Evolutionary conservation across 1,140 invertebrate species (phyloP), one percentile per base, ranked within the genome.

Genomic region (Polypedilum pembai): DNA sequence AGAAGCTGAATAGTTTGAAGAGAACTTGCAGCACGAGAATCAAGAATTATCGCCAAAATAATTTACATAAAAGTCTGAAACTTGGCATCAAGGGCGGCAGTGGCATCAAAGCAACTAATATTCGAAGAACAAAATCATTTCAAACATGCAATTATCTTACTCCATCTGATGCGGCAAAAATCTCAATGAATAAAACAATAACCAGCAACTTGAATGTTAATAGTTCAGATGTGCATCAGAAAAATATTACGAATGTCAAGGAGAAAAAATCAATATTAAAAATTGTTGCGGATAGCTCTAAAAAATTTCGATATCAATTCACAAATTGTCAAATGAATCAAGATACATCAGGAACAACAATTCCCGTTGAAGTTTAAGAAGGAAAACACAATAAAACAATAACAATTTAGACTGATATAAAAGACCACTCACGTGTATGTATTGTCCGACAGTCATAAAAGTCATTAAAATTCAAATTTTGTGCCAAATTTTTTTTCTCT

Each of bases 21-120:
- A 33, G 40, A 72, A 73, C 17, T 10, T 63, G 74, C 40, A n/a
- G 41, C 56, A 74, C 75, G 66, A 40, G 65, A 45, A 75, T 79
- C 45, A 78, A 78, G 65, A 75, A 75, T 7, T 78, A 78, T 40
- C 45, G 56, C 17, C 0, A 69, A 69, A 69, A 69, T 69, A 69
- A 69, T 69, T 21, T 18, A 7, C 17, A 69, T 18, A 69, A 69
- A 18, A n/a, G 8, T 33, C 65, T 45, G 74, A 75, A 0, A 45
- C 79, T 73, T 78, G 79, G 76, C 78, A 73, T 78, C 80, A 21
- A 81, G 79, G 74, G 78, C 78, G 76, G 81, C 78, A 77, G 80
- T 78, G 45, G 75, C 78, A 74, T 81, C 78, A 69, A 69, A 10
- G 20, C 17, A n/a, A 69, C 4, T 20, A 69, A 69, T 21, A 69